Evolutionary conservation across 2,113 vertebrate species (phyloP), one percentile per base, ranked within the genome.

Genomic region (Sander lucioperca): DNA sequence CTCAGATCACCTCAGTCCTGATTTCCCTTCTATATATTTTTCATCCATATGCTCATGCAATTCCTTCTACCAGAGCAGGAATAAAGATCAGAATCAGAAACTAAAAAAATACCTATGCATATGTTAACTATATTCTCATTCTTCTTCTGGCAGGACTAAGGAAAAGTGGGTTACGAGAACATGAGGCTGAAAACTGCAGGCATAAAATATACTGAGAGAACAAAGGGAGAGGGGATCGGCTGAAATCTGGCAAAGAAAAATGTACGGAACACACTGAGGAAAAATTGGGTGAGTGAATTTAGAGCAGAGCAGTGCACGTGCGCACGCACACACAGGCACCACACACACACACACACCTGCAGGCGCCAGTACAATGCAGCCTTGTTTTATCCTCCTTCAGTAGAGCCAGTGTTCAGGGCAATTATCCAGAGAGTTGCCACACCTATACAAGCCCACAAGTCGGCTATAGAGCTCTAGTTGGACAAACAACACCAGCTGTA

Each of bases 391-490:
- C 71, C 77, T 82, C 80, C 47, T 63, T 86, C 72, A 89, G 74
- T 77, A 27, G 67, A 91, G 73, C 61, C 80, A 92, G 65, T 91
- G 87, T 92, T 93, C 77, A 65, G 80, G 85, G 75, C 79, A 90
- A 90, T 89, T 91, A 86, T 88, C 89, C 86, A 80, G 78, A 82
- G 79, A 71, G 74, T 54, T 64, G 66, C 89, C 93, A 92, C 92
- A 91, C 87, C 90, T 91, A 88, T 30, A 89, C 48, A 43, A 77
- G 69, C 62, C 79, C 77, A 71, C 71, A 72, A 72, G 61, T 75
- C 45, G 18, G 56, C 79, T 86, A 87, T 83, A 83, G 79, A 83
- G 58, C 86, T 73, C 16, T 11, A 79, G 76, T 59, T 79, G 47
- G n/a, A 73, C 77, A 83, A 88, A 84, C 73, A 81, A 82, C 61